Evolutionary conservation across 64 coral and sea anemone species (phyloP).

Genomic region (Actinia tenebrosa): DNA sequence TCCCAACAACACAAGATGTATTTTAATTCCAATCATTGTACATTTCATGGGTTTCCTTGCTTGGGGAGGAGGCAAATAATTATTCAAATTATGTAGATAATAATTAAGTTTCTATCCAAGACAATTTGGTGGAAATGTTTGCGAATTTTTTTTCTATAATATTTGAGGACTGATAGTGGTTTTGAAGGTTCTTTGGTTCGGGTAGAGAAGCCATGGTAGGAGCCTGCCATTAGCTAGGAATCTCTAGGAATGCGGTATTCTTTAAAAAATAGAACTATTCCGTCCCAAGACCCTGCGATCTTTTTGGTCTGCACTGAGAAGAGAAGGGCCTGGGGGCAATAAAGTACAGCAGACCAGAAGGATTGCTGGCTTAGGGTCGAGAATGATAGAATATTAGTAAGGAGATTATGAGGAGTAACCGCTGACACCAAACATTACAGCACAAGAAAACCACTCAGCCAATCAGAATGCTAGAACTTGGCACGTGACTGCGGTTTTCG

Average conservation of each 20-base stretch:
- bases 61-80: not conserved
- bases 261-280: too few species aligned
- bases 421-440: not conserved
- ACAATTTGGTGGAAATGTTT: not conserved
- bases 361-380: too few species aligned
- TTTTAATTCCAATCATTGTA: constrained; percentile 15
- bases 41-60: not conserved
- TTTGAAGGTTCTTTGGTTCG: not conserved
- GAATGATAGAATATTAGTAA: not conserved
- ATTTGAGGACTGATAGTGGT: not conserved
- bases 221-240: not conserved
- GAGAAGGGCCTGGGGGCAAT: too few species aligned
- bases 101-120: constrained; percentile 10
- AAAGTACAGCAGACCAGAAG: too few species aligned
- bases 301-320: too few species aligned
- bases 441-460: not conserved
- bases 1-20: not conserved
- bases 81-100: constrained; percentile 15
- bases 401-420: not conserved
- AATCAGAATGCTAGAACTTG: not conserved
- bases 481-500: not conserved
- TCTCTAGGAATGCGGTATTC: not conserved
- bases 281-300: too few species aligned
- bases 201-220: not conserved
- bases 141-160: not conserved